A percentile compares a stretch with the other conserved stretches of the same genome.
Evolutionary conservation across 2,888 invertebrate genomes (phyloP).

Genomic region (Idaea dimidiata): DNA sequence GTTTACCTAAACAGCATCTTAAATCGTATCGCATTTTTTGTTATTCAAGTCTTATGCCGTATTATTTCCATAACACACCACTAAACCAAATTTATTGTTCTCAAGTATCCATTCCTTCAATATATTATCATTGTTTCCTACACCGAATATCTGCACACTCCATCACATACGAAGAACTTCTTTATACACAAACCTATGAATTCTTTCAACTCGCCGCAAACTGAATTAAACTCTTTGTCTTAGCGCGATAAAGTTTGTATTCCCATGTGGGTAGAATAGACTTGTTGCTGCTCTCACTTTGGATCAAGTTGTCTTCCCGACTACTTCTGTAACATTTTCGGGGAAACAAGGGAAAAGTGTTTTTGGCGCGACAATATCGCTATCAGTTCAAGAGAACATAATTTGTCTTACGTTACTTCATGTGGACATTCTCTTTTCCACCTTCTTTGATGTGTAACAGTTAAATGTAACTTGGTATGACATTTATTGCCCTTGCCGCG

Average conservation of each 20-base stretch:
- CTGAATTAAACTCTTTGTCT: conserved; percentile 47
- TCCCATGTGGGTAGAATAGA: conserved; percentile 46
- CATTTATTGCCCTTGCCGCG: conserved; percentile 33
- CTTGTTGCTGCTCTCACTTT: conserved; percentile 70
- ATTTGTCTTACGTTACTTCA: conserved; percentile 65
- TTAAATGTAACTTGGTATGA: conserved; percentile 23
- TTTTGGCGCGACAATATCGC: conserved; percentile 64
- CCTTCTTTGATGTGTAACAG: conserved; percentile 28
- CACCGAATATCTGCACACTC: conserved; percentile 42
- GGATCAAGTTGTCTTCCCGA: conserved; percentile 74
- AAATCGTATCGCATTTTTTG: conserved; percentile 15
- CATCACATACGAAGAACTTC: conserved; percentile 61
- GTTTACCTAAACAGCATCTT: conserved; percentile 24
- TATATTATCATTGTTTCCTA: conserved; percentile 41
- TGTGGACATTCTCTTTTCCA: conserved; percentile 46
- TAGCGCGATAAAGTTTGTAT: conserved; percentile 46
- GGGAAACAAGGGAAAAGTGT: conserved; percentile 67
- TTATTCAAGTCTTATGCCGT: conserved; percentile 18
- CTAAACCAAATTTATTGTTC: conserved; percentile 29
- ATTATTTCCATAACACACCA: conserved; percentile 28
- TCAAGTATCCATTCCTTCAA: conserved; percentile 31
- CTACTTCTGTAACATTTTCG: conserved; percentile 64
- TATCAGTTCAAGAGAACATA: conserved; percentile 66
- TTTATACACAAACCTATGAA: conserved; percentile 58
- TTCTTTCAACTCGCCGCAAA: conserved; percentile 34